These are phyloP conservation scores for Ryuthela nishihirai DNA, from an alignment of 2,888 invertebrate genomes.

Conservation along the genomic window DNA sequence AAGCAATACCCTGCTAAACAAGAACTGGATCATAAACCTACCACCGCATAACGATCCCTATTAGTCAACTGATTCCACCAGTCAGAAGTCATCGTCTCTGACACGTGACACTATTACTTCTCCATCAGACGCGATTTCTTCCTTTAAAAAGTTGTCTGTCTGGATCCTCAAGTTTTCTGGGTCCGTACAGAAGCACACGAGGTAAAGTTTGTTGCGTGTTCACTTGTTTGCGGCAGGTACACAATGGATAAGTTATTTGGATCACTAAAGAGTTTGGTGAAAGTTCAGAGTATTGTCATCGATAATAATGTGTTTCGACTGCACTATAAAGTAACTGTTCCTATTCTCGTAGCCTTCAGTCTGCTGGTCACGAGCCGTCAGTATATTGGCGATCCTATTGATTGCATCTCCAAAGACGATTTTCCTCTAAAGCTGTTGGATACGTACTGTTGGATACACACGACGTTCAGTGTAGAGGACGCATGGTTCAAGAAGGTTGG, in stretches of 20 bases:
- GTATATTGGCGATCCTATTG: constrained; percentile 42
- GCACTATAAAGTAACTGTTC: constrained; percentile 90
- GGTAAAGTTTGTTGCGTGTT: too few relatives aligned
- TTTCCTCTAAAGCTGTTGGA: constrained; percentile 56
- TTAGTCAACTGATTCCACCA: too few relatives aligned
- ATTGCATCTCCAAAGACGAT: constrained; percentile 55
- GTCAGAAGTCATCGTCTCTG: too few relatives aligned
- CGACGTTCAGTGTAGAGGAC: constrained; percentile 81
- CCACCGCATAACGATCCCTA: too few relatives aligned
- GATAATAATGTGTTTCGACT: constrained; percentile 91
- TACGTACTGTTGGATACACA: constrained; percentile 94
- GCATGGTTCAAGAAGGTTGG: constrained; percentile 77
- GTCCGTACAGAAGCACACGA: too few relatives aligned
- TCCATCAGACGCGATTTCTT: too few relatives aligned
- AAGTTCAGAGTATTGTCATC: constrained; percentile 54
- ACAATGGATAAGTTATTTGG: constrained; percentile 37
- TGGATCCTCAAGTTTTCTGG: too few relatives aligned
- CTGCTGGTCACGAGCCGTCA: constrained; percentile 38
- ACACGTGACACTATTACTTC: too few relatives aligned
- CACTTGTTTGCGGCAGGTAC: too few relatives aligned
- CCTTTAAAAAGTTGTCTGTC: too few relatives aligned
- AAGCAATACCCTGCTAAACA: too few relatives aligned
- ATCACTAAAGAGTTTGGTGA: constrained; percentile 29
- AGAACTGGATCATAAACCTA: too few relatives aligned
- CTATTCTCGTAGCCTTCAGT: constrained; percentile 66